These are phyloP conservation scores for Epizoanthus rinbou DNA, from an alignment of 92 coral and sea anemone genomes.

Conservation along the genomic window DNA sequence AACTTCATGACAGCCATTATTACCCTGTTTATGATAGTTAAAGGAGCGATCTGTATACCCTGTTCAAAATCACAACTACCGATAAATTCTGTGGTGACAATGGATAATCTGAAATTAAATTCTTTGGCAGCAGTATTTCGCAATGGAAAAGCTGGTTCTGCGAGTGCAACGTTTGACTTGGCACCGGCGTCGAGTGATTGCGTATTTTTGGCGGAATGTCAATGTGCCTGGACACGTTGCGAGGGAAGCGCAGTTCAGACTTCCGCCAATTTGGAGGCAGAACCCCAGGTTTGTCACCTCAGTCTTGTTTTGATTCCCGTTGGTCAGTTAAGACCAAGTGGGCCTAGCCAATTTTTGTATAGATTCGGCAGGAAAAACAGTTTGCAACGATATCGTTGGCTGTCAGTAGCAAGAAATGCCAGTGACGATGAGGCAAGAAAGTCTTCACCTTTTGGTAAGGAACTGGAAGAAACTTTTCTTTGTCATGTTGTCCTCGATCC, in stretches of 20 bases:
- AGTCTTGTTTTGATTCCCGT: slow-evolving; percentile 7
- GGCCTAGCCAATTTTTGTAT: background rate
- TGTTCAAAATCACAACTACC: background rate
- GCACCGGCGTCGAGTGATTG: background rate
- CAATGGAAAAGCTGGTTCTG: slow-evolving; percentile 1
- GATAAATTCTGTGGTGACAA: slow-evolving; percentile 5
- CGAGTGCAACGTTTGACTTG: slow-evolving; percentile 17
- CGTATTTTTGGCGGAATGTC: background rate
- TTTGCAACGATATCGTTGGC: background rate
- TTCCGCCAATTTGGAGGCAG: background rate
- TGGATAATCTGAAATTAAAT: background rate
- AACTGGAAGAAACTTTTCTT: background rate
- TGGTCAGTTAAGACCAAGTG: background rate
- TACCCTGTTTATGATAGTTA: no score
- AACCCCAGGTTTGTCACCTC: background rate
- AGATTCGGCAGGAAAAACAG: background rate
- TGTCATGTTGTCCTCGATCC: slow-evolving; percentile 24
- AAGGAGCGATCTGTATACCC: no score
- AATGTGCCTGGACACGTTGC: background rate
- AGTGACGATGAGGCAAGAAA: background rate
- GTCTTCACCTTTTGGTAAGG: background rate
- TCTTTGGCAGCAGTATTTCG: slow-evolving; percentile 11
- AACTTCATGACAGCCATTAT: no score
- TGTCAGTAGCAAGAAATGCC: background rate
- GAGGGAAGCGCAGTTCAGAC: background rate